A percentile compares a stretch with the other conserved stretches of the same genome.
phyloP scores from a whole-genome alignment of 2,113 vertebrate genomes.

The Corvus moneduloides region DNA sequence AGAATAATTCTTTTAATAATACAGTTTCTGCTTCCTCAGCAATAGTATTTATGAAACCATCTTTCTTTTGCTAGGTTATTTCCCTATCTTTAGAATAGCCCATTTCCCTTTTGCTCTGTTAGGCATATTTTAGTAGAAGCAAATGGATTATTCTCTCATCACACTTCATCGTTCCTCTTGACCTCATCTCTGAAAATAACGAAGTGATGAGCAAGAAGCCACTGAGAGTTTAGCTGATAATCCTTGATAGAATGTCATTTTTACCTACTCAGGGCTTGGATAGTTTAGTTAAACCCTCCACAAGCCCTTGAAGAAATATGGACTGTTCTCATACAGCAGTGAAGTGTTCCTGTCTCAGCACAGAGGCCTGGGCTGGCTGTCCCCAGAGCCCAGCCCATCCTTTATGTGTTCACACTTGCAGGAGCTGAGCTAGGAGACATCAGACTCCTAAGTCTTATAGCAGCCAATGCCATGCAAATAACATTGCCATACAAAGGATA shows the following conservation, averaged over 20 bases:
- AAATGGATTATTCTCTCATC: constrained; percentile 39
- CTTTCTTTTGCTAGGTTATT: constrained; percentile 54
- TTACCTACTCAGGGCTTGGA: background rate
- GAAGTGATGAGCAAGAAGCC: constrained; percentile 20
- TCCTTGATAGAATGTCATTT: background rate
- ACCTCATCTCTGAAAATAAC: constrained; percentile 38
- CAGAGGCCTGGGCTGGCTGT: background rate
- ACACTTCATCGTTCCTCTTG: constrained; percentile 38
- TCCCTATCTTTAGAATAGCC: constrained; percentile 52
- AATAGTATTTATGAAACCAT: constrained; percentile 62
- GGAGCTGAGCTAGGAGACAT: background rate
- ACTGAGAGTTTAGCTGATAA: background rate
- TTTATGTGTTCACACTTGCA: background rate
- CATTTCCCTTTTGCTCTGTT: constrained; percentile 42
- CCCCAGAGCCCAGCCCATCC: background rate
- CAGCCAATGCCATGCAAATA: background rate
- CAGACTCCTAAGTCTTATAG: background rate
- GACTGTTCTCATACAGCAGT: background rate
- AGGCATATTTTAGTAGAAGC: constrained; percentile 51
- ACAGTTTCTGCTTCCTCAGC: constrained; percentile 56
- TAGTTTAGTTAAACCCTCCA: background rate
- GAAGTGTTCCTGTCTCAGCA: background rate
- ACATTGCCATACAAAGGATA: background rate
- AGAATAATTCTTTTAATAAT: constrained; percentile 68
- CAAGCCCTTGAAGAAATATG: background rate